Percentiles rank a stretch among this genome's conserved stretches.
Evolutionary conservation across 2,888 invertebrate genomes (phyloP).

Genomic region (Campopleginae sp.): DNA sequence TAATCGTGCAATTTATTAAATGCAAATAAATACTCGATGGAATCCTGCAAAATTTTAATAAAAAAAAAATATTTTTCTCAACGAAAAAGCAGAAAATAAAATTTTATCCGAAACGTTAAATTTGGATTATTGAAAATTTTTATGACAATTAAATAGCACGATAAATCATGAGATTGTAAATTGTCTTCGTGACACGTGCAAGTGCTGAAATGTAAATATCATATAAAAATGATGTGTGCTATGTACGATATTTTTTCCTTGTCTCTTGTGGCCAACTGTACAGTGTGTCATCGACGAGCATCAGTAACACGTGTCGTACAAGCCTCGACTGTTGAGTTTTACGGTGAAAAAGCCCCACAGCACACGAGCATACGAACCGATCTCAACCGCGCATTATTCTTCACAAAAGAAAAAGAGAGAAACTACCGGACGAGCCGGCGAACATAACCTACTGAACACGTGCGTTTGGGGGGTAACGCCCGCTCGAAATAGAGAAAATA

Average conservation of each 20-base stretch:
- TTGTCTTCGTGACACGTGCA: neutral
- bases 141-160: neutral
- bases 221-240: neutral
- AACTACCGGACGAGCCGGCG: slow-evolving; percentile 26
- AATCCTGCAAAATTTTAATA: too few species aligned
- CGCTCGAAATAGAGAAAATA: slow-evolving; percentile 27
- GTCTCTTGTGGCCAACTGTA: slow-evolving; percentile 24
- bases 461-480: slow-evolving; percentile 46
- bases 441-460: slow-evolving; percentile 40
- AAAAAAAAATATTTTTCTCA: too few species aligned
- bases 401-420: slow-evolving; percentile 30
- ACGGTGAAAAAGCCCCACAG: slow-evolving; percentile 56
- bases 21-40: neutral
- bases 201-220: neutral
- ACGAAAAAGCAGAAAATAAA: neutral
- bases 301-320: slow-evolving; percentile 64
- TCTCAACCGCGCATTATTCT: slow-evolving; percentile 45
- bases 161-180: neutral
- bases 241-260: neutral
- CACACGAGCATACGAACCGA: slow-evolving; percentile 12
- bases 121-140: neutral
- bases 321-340: slow-evolving; percentile 51
- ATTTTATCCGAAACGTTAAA: neutral
- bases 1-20: neutral
- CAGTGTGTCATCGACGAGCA: slow-evolving; percentile 51